These are phyloP conservation scores for Eilema depressum DNA, from an alignment of 2,888 invertebrate species.

Conservation along the genomic window DNA sequence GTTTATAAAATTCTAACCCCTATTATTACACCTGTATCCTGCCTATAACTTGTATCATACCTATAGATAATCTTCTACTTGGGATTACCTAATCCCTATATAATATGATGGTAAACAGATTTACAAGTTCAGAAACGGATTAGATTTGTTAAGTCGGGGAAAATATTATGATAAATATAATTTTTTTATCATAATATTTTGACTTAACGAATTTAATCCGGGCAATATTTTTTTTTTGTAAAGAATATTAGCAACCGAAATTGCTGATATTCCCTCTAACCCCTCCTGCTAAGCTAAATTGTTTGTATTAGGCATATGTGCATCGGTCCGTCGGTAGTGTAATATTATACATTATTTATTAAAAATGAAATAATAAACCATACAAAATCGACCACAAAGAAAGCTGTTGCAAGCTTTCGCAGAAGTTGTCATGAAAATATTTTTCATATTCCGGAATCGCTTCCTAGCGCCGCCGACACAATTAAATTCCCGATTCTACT, in stretches of 20 bases:
- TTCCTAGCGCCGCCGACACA: constrained; percentile 31
- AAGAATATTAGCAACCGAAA: no score
- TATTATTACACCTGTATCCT: no score
- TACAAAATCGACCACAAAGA: constrained; percentile 5
- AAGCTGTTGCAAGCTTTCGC: constrained; percentile 11
- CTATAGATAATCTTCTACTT: neutral
- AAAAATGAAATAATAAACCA: neutral
- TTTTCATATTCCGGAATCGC: constrained; percentile 29
- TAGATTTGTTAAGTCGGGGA: neutral
- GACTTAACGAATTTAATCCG: no score
- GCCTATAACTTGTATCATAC: no score
- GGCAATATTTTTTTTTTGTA: no score
- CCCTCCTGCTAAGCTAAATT: no score
- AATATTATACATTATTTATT: neutral
- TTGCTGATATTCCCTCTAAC: no score
- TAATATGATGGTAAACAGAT: no score
- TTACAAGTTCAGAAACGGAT: neutral
- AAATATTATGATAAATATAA: neutral
- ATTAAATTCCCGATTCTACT: constrained; percentile 47
- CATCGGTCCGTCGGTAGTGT: no score
- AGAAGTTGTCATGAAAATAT: constrained; percentile 8
- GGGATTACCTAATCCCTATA: neutral
- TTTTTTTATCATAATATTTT: no score
- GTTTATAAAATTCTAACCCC: no score
- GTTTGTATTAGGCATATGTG: no score